phyloP scores from a whole-genome alignment of 1,140 invertebrate species.

The Hycleus phaleratus region DNA sequence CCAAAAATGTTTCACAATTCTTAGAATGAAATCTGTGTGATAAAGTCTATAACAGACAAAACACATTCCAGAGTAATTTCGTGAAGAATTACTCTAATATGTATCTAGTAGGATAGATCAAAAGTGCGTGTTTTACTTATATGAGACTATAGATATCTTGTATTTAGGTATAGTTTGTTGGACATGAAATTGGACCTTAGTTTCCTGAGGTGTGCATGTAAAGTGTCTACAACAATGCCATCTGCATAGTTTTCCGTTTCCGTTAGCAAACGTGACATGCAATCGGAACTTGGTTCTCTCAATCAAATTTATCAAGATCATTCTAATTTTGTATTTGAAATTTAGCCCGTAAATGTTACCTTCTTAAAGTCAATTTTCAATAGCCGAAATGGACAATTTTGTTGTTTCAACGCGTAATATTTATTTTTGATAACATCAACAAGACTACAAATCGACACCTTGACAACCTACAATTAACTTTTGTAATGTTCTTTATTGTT shows the following conservation, averaged over 20 bases:
- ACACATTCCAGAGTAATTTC: too few relatives aligned
- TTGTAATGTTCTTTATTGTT: slow-evolving; percentile 40
- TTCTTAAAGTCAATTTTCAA: slow-evolving; percentile 15
- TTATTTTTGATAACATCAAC: slow-evolving; percentile 41
- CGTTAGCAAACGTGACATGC: slow-evolving; percentile 34
- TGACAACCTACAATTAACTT: slow-evolving; percentile 41
- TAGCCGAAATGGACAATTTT: slow-evolving; percentile 28
- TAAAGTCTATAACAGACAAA: too few relatives aligned
- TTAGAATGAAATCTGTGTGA: too few relatives aligned
- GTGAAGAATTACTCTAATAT: too few relatives aligned
- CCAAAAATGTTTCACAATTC: too few relatives aligned
- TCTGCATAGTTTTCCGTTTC: slow-evolving; percentile 41
- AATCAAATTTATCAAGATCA: slow-evolving; percentile 41
- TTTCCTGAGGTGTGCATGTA: slow-evolving; percentile 38
- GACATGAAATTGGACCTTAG: slow-evolving; percentile 27
- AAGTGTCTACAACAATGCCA: slow-evolving; percentile 38
- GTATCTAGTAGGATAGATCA: background rate
- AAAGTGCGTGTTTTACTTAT: background rate
- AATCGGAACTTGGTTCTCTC: slow-evolving; percentile 39
- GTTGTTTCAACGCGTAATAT: slow-evolving; percentile 38
- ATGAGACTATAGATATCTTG: slow-evolving; percentile 8
- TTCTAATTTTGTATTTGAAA: slow-evolving; percentile 20
- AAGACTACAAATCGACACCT: slow-evolving; percentile 42
- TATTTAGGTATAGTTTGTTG: slow-evolving; percentile 5
- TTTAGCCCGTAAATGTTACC: slow-evolving; percentile 24